Evolutionary conservation across 2,797 vertebrate genomes (phyloP).

Genomic region (Chelonia mydas): DNA sequence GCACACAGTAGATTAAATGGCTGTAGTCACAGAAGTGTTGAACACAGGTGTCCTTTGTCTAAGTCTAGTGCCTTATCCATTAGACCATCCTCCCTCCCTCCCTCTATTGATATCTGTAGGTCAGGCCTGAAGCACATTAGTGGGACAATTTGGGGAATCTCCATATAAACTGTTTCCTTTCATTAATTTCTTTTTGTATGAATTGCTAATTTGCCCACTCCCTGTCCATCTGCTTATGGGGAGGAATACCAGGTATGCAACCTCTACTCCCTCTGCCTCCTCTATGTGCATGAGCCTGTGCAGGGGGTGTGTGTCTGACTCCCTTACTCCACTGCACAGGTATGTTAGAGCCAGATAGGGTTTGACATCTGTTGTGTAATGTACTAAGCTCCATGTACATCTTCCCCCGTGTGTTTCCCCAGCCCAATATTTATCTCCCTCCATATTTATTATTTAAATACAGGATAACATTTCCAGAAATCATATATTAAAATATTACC

Average conservation of each 20-base stretch:
- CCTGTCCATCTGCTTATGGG: background rate
- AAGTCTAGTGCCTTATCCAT: background rate
- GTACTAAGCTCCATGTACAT: background rate
- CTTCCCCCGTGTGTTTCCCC: background rate
- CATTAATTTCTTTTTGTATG: background rate
- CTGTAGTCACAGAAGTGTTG: background rate
- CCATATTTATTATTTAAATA: background rate
- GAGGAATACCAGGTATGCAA: background rate
- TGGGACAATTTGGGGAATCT: background rate
- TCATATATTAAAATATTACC: background rate
- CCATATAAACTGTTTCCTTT: background rate
- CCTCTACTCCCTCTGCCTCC: background rate
- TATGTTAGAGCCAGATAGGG: accelerated
- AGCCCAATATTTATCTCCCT: background rate
- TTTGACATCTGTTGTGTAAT: background rate
- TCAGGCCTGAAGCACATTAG: background rate
- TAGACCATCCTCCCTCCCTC: background rate
- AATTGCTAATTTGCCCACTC: background rate
- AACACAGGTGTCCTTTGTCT: background rate
- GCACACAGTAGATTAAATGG: background rate
- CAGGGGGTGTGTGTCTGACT: background rate
- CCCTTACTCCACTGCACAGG: background rate
- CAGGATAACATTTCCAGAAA: background rate
- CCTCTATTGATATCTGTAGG: background rate
- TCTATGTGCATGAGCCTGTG: background rate